Percentiles rank a stretch among this genome's conserved stretches.
Evolutionary conservation across 2,113 vertebrate genomes (phyloP).

Genomic region (Trematocara macrostoma): DNA sequence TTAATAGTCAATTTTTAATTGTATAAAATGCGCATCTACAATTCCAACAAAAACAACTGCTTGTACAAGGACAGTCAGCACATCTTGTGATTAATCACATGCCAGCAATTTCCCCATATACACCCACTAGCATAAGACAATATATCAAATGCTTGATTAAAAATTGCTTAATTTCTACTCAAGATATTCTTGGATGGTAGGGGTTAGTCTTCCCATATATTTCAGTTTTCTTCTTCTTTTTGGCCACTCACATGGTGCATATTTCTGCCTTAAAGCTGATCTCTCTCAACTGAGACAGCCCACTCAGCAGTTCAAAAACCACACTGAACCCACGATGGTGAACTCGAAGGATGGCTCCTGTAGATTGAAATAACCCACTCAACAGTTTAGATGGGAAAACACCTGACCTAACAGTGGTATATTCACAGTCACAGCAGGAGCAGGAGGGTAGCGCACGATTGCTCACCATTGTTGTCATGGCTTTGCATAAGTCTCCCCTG

Average conservation of each 20-base stretch:
- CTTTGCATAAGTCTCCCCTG: background rate
- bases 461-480: background rate
- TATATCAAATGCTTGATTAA: background rate
- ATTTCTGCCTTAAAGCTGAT: conserved; percentile 24
- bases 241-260: background rate
- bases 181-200: background rate
- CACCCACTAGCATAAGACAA: background rate
- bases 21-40: background rate
- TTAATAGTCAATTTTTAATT: background rate
- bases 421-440: background rate
- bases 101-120: background rate
- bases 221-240: background rate
- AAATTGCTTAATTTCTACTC: background rate
- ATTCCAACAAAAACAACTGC: background rate
- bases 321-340: conserved; percentile 9
- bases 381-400: conserved; percentile 21
- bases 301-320: conserved; percentile 37
- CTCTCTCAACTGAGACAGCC: conserved; percentile 27
- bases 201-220: background rate
- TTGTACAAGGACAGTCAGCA: background rate
- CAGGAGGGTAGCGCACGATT: background rate
- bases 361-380: conserved; percentile 32
- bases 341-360: background rate
- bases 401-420: conserved; percentile 1
- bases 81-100: background rate